Evolutionary conservation across 1,140 invertebrate species (phyloP).

Genomic region (Temnothorax curvispinosus): DNA sequence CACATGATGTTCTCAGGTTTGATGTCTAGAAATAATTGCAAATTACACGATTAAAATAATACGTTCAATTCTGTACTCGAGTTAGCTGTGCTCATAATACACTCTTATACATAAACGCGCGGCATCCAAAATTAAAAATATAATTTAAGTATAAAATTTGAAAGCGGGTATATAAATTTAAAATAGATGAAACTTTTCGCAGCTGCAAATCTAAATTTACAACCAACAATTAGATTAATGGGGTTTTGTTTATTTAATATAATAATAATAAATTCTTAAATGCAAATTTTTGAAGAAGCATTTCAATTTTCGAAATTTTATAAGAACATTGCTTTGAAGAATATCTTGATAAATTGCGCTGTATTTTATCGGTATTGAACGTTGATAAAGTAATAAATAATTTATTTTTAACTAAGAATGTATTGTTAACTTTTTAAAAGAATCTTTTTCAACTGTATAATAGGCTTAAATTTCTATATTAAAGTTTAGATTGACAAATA

Average conservation of each 20-base stretch:
- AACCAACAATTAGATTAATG: too few species aligned
- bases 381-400: neutral
- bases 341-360: neutral
- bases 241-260: neutral
- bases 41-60: neutral
- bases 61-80: neutral
- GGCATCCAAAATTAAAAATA: neutral
- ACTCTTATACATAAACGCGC: neutral
- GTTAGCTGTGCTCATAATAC: neutral
- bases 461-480: neutral
- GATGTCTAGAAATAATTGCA: slow-evolving; percentile 88
- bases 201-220: too few species aligned
- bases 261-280: neutral
- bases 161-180: neutral
- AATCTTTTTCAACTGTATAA: neutral
- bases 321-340: too few species aligned
- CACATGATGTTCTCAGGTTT: slow-evolving; percentile 99
- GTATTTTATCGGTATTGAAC: neutral
- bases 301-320: neutral
- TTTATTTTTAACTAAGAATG: neutral
- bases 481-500: neutral
- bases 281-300: neutral
- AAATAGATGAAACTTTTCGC: neutral
- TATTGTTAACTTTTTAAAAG: neutral
- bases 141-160: neutral